Conservation (phyloP, 2,113 vertebrate genomes). For the Callopanchax toddi region DNA sequence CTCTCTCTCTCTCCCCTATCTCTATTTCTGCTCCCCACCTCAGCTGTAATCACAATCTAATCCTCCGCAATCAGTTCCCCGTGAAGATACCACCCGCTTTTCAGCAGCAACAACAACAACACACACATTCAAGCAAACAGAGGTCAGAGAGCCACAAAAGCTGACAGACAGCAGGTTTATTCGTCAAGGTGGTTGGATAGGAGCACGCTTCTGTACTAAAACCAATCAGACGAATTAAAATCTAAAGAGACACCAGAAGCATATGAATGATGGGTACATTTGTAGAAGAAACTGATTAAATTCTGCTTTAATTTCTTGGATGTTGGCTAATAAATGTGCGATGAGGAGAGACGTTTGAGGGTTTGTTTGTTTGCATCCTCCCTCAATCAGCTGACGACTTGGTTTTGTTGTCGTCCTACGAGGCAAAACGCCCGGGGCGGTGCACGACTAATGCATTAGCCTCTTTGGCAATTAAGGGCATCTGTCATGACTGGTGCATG, state of each 20-base stretch:
- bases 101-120: neutral
- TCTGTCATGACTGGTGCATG: constrained; percentile 48
- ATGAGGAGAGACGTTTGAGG: constrained; percentile 43
- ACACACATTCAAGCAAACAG: constrained; percentile 24
- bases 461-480: constrained; percentile 63
- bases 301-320: constrained; percentile 64
- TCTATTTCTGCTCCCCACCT: constrained; percentile 12
- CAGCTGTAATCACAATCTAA: constrained; percentile 53
- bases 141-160: constrained; percentile 18
- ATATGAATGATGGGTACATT: constrained; percentile 19
- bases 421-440: constrained; percentile 61
- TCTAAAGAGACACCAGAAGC: too few relatives aligned
- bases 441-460: constrained; percentile 69
- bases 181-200: constrained; percentile 1
- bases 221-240: too few relatives aligned
- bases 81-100: constrained; percentile 25
- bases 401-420: constrained; percentile 53
- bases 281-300: constrained; percentile 54
- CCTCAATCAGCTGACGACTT: constrained; percentile 62
- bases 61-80: constrained; percentile 52
- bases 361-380: constrained; percentile 15
- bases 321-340: too few relatives aligned
- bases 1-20: constrained; percentile 6
- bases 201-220: neutral
- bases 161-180: constrained; percentile 18